Percentiles rank a stretch among this genome's conserved stretches.
phyloP scores from a whole-genome alignment of 2,113 vertebrate genomes.

The Pao palembangensis region DNA sequence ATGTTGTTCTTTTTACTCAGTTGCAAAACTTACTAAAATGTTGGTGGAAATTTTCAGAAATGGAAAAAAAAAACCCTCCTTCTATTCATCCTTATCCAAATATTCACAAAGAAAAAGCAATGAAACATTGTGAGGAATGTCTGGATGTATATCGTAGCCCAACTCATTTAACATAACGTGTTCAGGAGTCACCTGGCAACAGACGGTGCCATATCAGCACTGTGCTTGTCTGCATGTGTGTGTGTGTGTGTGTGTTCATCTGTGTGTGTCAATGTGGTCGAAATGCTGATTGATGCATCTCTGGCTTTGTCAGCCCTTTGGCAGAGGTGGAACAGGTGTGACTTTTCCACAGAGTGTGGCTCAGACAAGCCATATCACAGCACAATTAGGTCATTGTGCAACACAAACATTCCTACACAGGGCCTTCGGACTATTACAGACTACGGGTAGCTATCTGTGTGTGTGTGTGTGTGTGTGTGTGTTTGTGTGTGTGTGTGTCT shows the following conservation, averaged over 20 bases:
- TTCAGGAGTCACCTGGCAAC: constrained; percentile 52
- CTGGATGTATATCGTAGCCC: constrained; percentile 19
- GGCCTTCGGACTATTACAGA: constrained; percentile 72
- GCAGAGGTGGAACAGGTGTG: constrained; percentile 84
- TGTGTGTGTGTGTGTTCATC: constrained; percentile 31
- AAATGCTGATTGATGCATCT: constrained; percentile 78
- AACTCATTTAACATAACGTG: constrained; percentile 36
- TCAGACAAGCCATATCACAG: constrained; percentile 70
- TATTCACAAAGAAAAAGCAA: constrained; percentile 37
- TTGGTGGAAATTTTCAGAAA: neutral
- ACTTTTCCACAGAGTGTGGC: constrained; percentile 77
- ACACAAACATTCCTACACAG: constrained; percentile 74
- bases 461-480: constrained; percentile 34
- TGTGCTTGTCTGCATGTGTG: constrained; percentile 29
- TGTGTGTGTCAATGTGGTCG: constrained; percentile 41
- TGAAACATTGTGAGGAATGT: constrained; percentile 16
- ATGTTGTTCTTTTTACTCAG: too few species aligned
- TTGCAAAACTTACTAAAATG: neutral
- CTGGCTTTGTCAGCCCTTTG: constrained; percentile 78
- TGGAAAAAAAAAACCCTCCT: too few species aligned
- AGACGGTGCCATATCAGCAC: constrained; percentile 59
- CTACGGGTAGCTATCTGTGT: constrained; percentile 64
- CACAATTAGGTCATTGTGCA: constrained; percentile 82
- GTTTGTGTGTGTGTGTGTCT: constrained; percentile 46
- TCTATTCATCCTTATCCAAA: neutral